Conservation (phyloP, 1,140 invertebrate species). For the Pseudomyrmex cubaensis region DNA sequence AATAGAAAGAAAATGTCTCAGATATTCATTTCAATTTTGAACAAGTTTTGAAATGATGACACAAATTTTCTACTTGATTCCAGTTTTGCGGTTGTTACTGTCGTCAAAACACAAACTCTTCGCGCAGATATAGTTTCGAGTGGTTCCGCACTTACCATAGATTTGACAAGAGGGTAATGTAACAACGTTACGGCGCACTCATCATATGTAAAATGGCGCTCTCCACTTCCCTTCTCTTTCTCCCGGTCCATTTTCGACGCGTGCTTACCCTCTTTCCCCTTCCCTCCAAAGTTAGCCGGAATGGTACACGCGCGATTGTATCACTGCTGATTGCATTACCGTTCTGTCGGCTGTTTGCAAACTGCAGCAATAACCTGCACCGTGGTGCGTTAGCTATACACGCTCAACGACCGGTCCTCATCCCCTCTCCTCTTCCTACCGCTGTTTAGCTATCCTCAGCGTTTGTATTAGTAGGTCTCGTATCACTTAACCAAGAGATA, state of each 20-base stretch:
- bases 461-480: constrained; percentile 56
- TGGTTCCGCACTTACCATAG: neutral
- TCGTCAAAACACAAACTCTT: neutral
- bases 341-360: constrained; percentile 72
- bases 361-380: constrained; percentile 72
- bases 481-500: constrained; percentile 72
- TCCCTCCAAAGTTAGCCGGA: constrained; percentile 2
- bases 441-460: neutral
- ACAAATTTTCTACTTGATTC: neutral
- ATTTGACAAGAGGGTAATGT: neutral
- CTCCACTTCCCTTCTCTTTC: neutral
- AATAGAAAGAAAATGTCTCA: neutral
- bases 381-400: constrained; percentile 60
- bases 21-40: neutral
- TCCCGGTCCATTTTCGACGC: too few relatives aligned
- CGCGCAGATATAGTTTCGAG: constrained; percentile 6
- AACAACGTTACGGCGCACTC: constrained; percentile 6
- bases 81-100: neutral
- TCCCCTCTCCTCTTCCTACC: neutral
- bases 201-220: constrained; percentile 47
- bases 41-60: neutral
- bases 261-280: neutral
- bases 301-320: constrained; percentile 63
- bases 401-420: neutral
- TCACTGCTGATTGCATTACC: constrained; percentile 67